phyloP scores from a whole-genome alignment of 2,797 vertebrate species.

The Knipowitschia caucasica region DNA sequence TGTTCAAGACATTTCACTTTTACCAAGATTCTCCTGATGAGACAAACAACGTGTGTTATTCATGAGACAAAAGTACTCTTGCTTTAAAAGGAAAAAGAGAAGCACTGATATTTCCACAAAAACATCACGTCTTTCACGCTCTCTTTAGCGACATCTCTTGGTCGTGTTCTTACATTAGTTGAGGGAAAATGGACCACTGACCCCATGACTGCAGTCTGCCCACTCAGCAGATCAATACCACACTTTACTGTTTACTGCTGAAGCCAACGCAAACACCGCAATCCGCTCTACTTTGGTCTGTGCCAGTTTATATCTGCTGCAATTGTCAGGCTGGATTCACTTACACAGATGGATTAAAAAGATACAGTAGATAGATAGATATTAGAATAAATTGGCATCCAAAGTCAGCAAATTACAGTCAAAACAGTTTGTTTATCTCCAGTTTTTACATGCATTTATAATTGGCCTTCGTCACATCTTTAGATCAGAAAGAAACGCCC shows the following conservation, averaged over 20 bases:
- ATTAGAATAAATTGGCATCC: no score
- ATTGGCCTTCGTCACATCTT: no score
- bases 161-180: neutral
- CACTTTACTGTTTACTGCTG: neutral
- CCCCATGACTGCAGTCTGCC: slow-evolving; percentile 8
- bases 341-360: no score
- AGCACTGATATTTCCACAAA: neutral
- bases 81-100: neutral
- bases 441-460: no score
- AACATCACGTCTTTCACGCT: neutral
- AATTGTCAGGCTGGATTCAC: neutral
- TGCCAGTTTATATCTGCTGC: neutral
- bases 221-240: slow-evolving; percentile 38
- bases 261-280: neutral
- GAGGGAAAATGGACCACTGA: slow-evolving; percentile 14
- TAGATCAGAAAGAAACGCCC: no score
- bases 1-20: no score
- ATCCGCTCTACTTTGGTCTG: slow-evolving; percentile 2
- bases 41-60: no score
- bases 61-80: no score
- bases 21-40: no score
- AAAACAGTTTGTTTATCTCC: no score
- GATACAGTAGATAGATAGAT: no score
- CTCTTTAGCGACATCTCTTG: neutral
- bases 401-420: no score